Percentiles rank a stretch among this genome's conserved stretches.
These are phyloP conservation scores for Pollimyrus isidori DNA, from an alignment of 2,113 vertebrate genomes.

Conservation along the genomic window DNA sequence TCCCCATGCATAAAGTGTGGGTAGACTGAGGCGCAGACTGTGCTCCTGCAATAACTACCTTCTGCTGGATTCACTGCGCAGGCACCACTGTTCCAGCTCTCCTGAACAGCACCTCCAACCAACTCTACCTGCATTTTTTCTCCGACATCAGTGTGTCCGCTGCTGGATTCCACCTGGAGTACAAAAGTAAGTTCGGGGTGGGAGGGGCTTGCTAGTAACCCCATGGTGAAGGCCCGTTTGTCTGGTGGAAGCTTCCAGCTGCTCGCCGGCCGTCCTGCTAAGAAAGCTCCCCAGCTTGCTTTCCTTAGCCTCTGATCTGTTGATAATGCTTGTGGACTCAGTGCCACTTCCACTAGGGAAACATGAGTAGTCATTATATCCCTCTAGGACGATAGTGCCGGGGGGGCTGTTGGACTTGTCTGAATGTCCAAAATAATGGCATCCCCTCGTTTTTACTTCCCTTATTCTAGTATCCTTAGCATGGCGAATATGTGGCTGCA, in stretches of 20 bases:
- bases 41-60: neutral
- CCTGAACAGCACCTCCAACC: conserved; percentile 97
- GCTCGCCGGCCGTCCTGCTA: neutral
- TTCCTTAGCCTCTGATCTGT: neutral
- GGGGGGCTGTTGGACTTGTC: neutral
- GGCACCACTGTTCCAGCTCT: conserved; percentile 91
- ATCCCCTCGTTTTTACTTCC: neutral
- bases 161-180: conserved; percentile 92
- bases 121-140: conserved; percentile 96
- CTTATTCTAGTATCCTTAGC: neutral
- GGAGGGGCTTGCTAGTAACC: neutral
- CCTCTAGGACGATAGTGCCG: neutral
- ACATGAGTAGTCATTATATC: neutral
- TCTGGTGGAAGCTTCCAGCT: neutral
- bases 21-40: neutral
- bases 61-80: conserved; percentile 36
- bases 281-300: neutral
- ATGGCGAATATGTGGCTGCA: neutral
- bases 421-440: neutral
- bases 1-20: neutral
- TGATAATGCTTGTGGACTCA: conserved; percentile 1
- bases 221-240: neutral
- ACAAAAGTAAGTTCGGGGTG: conserved; percentile 80
- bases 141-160: conserved; percentile 97
- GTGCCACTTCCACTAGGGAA: neutral